A percentile compares a stretch with the other conserved stretches of the same genome.
Evolutionary conservation across 2,113 vertebrate genomes (phyloP).

Genomic region (Corythaixoides concolor): DNA sequence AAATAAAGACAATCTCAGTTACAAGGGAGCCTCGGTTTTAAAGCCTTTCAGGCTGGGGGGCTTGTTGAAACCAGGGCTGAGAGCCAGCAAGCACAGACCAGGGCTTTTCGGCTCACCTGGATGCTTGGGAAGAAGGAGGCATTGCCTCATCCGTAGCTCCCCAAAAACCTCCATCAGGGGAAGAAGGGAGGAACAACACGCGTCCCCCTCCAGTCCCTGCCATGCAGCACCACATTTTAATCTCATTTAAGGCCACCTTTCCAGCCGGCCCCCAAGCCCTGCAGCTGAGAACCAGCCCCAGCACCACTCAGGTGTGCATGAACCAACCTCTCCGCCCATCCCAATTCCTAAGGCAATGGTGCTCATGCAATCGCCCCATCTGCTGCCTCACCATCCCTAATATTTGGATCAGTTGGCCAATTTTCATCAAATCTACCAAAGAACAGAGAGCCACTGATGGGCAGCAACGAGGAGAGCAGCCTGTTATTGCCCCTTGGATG

Average conservation of each 20-base stretch:
- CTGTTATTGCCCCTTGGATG: background rate
- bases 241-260: background rate
- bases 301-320: fast-evolving
- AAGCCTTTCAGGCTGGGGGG: background rate
- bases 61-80: background rate
- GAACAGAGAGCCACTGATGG: background rate
- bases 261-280: background rate
- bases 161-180: background rate
- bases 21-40: background rate
- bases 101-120: background rate
- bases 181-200: fast-evolving
- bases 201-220: background rate
- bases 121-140: background rate
- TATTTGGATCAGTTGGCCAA: background rate
- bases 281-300: background rate
- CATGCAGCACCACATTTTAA: background rate
- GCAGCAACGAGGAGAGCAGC: background rate
- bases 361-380: fast-evolving
- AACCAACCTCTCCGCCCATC: background rate
- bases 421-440: background rate
- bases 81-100: background rate
- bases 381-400: background rate
- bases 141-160: background rate
- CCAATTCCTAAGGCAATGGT: background rate
- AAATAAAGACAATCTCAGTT: background rate